Base-by-base conservation (phyloP, 2,888 invertebrate species). In the Drosophila bunnanda region DNA sequence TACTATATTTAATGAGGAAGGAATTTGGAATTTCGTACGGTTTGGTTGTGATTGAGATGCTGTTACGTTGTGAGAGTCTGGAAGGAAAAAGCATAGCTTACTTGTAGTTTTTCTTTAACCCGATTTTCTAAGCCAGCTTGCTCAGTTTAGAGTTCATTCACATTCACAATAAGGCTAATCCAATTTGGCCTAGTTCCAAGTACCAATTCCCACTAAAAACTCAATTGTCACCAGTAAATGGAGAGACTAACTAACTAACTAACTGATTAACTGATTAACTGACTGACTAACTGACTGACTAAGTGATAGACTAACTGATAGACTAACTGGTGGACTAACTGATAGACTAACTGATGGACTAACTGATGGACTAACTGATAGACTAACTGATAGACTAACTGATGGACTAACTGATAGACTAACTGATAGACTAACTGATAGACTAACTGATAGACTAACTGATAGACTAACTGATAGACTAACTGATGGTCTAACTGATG, bases 201-300 rank as follows among this genome's bases (percentile, higher is more conserved):
- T 15, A 34, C 32, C 50, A 43, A 20, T 36, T 20, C 17, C 38
- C 46, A 38, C 44, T 39, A 65, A 54, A 55, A 38, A 54, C 55
- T 65, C 66, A 66, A 66, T 65, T 66, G 66, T 46, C 65, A 38
- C 9, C 6, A 36, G 32, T 13, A 50, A 50, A 50, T 50, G 20
- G n/a, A 25, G 13, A 34, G 48, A 36, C 56, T 12, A 22, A 34
- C 20, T 22, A 4, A 25, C 25, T 2, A 25, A 25, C 2, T 25
- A 4, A 25, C 25, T 4, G 25, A 25, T 4, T 25, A 4, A 25
- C 25, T 25, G 25, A 50, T 20, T 15, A 0, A 32, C 48, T 30
- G 54, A 20, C 20, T 43, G 9, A 39, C 17, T 9, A 10, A 39
- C 20, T 12, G 58, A 20, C 30, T 41, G 34, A 34, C 22, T 44